These are phyloP conservation scores for Halictus rubicundus DNA, from an alignment of 1,140 invertebrate genomes.

Conservation along the genomic window DNA sequence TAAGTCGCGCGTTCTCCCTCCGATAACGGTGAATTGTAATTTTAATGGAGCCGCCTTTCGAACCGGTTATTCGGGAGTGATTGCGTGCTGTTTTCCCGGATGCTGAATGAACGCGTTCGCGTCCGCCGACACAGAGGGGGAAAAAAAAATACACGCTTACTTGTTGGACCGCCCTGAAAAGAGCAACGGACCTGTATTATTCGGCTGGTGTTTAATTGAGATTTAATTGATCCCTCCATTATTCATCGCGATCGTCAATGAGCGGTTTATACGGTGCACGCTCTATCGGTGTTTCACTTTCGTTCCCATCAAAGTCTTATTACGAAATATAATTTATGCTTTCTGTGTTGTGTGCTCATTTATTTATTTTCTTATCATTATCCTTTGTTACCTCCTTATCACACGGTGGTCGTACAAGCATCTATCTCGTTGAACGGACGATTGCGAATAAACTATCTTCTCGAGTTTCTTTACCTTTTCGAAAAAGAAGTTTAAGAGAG, in stretches of 20 bases:
- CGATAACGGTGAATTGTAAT: constrained; percentile 49
- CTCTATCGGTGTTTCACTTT: constrained; percentile 60
- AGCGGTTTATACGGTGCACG: constrained; percentile 57
- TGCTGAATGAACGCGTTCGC: constrained; percentile 42
- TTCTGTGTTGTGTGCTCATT: constrained; percentile 63
- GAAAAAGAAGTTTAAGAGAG: no score
- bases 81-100: constrained; percentile 55
- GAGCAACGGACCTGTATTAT: constrained; percentile 65
- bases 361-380: constrained; percentile 48
- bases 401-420: constrained; percentile 21
- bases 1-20: neutral
- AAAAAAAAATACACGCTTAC: constrained; percentile 29
- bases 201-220: constrained; percentile 69
- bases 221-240: constrained; percentile 74
- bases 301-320: constrained; percentile 57
- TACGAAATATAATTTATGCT: constrained; percentile 66
- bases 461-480: no score
- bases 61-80: constrained; percentile 48
- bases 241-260: constrained; percentile 72
- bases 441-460: neutral
- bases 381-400: constrained; percentile 27
- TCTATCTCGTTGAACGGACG: neutral
- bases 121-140: constrained; percentile 43
- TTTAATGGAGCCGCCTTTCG: constrained; percentile 58
- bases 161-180: constrained; percentile 59